Evolutionary conservation across 2,113 vertebrate genomes (phyloP), one percentile per base, ranked within the genome.

Genomic region (Peucedramus taeniatus): DNA sequence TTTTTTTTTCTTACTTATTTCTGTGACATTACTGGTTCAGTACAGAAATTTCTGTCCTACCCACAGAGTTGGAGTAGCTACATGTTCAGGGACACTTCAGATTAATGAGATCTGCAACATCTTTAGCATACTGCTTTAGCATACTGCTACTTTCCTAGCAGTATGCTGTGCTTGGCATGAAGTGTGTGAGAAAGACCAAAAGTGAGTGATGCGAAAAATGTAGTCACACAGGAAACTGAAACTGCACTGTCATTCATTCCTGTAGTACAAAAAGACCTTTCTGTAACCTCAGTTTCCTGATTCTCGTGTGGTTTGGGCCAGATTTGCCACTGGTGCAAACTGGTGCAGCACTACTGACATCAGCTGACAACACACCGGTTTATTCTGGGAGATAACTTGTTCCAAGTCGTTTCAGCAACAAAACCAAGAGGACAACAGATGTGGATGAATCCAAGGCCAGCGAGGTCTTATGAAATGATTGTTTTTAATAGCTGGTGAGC

Each of bases 261-360:
- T 93, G 85, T 93, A 95, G 95, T 37, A 89, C 83, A 96, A 96
- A 96, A 91, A 95, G 33, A 79, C 90, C 79, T 90, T 91, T 71
- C 47, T 90, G 74, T 96, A 95, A 94, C 96, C 96, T 95, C 95
- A 95, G 40, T 87, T 95, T 97, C 95, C 95, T 95, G 94, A 96
- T 96, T 97, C 90, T 90, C 1, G 3, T 78, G 88, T 81, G 85
- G 75, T 86, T 86, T 87, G 75, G 39, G 85, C 71, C 93, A 93
- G 94, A 93, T 94, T 95, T 93, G 92, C 90, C 61, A 54, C 83
- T 87, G 81, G 69, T 82, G 57, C 91, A 94, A 91, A 93, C 90
- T 66, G 68, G 84, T 28, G 17, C 39, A 53, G 75, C 42, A 11
- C 59, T 66, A 40, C 75, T 74, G 63, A 77, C 78, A 70, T 90